A percentile compares a stretch with the other conserved stretches of the same genome.
These are phyloP conservation scores for Montipora cactus DNA, from an alignment of 64 coral and sea anemone species.

Conservation along the genomic window DNA sequence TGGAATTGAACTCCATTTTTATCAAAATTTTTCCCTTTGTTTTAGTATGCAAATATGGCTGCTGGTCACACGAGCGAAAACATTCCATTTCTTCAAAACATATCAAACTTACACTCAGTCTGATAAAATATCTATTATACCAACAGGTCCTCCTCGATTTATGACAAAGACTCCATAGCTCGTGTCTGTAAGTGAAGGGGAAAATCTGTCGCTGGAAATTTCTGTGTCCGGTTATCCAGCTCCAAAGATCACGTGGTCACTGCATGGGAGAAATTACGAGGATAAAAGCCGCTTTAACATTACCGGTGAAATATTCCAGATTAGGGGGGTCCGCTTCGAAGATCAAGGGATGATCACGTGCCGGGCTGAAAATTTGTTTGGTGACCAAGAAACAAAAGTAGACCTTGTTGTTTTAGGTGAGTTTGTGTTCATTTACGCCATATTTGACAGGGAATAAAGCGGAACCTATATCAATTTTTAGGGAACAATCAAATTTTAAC, in stretches of 20 bases:
- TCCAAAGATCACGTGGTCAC: slow-evolving; percentile 49
- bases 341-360: slow-evolving; percentile 59
- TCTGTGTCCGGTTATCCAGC: slow-evolving; percentile 27
- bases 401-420: slow-evolving; percentile 63
- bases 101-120: not conserved
- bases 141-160: slow-evolving; percentile 54
- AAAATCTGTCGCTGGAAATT: slow-evolving; percentile 23
- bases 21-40: no score
- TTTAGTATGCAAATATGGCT: no score
- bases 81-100: no score
- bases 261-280: not conserved
- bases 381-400: slow-evolving; percentile 6
- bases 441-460: not conserved
- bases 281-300: not conserved
- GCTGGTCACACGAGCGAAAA: no score
- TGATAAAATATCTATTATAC: not conserved
- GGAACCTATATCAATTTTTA: no score
- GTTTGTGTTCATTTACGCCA: not conserved
- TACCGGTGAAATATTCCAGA: slow-evolving; percentile 15
- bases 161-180: not conserved
- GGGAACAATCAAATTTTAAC: no score
- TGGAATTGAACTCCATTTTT: no score
- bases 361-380: slow-evolving; percentile 54
- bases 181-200: slow-evolving; percentile 30
- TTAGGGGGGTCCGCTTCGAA: slow-evolving; percentile 33